Evolutionary conservation across 1,140 invertebrate genomes (phyloP).

Genomic region (Bombus confusus): DNA sequence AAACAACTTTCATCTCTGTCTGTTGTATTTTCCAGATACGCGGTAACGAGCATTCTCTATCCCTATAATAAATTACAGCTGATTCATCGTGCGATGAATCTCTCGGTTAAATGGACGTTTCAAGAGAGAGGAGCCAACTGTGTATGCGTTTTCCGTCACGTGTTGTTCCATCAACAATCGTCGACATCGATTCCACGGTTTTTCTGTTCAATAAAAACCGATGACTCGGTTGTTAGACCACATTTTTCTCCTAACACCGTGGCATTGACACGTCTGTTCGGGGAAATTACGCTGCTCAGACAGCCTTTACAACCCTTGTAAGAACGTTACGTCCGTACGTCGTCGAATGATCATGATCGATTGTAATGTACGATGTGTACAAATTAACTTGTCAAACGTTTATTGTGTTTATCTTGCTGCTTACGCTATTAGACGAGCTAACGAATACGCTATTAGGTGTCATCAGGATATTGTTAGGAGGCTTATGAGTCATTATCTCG

Average conservation of each 20-base stretch:
- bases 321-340: neutral
- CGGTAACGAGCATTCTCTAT: neutral
- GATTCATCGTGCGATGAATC: neutral
- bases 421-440: neutral
- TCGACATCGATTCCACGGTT: neutral
- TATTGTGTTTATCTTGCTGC: too few species aligned
- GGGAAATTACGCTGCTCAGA: neutral
- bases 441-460: neutral
- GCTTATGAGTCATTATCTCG: neutral
- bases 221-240: neutral
- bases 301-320: neutral
- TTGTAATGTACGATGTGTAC: neutral
- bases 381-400: neutral
- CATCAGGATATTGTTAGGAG: neutral
- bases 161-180: neutral
- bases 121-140: neutral
- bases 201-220: neutral
- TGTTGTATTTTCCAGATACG: neutral
- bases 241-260: neutral
- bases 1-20: neutral
- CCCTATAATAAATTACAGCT: neutral
- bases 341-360: neutral
- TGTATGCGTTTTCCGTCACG: constrained; percentile 16
- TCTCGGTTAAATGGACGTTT: neutral
- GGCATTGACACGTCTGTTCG: constrained; percentile 14